Evolutionary conservation across 2,888 invertebrate species (phyloP), one percentile per base, ranked within the genome.

Genomic region (Ditula angustiorana): DNA sequence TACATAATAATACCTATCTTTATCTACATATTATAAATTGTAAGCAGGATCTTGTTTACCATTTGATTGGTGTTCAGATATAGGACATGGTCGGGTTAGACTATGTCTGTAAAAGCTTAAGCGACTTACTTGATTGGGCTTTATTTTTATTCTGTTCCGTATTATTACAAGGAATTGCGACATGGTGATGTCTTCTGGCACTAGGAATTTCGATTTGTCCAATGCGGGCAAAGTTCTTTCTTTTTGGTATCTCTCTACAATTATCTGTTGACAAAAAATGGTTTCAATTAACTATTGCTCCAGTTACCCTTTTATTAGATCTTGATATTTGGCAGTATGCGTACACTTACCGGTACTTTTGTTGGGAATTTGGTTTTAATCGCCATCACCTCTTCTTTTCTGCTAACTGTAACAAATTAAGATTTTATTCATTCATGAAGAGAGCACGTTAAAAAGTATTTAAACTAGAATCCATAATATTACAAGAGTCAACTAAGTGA

Each of bases 111-210:
- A 53, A 44, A 46, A 35, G 7, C 46, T 47, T 37, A 46, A 47
- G 53, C 37, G 30, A 81, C 87, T 90, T 92, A 97, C 97, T 96
- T 96, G 87, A 72, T 86, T 93, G 21, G 93, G 90, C 72, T 89
- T 87, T 46, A 93, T 86, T 77, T 82, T 88, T 76, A 93, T 91
- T 73, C 91, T 87, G 80, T 90, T 93, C 67, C 93, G 80, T 69
- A 98, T 96, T 67, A 98, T 96, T 67, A 96, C 96, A 74, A 97
- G 93, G 80, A 98, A 96, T 87, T 98, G 97, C 53, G 97, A 97
- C 95, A 98, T 96, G 0, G 97, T 96, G 50, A 97, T 95, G 83
- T 97, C 97, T 93, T 97, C 96, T 1, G 98, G 98, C 11, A 98
- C 97, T 76, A 98, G 88, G 88, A 97, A 98, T 86, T 98, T 98